Conservation (phyloP, 1,140 invertebrate species). For the Aphelinus atriplicis region DNA sequence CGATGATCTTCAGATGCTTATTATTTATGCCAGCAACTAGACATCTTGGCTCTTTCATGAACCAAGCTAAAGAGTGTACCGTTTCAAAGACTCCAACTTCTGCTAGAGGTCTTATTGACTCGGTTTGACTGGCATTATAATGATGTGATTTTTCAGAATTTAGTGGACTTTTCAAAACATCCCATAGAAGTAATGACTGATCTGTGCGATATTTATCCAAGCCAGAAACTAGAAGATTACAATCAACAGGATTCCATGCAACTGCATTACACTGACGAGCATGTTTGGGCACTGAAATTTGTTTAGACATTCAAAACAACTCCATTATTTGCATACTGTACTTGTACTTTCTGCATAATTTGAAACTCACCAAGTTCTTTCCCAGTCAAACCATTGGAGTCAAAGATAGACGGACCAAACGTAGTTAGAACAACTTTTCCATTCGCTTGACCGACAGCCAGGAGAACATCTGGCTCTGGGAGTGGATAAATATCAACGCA, state of each 20-base stretch:
- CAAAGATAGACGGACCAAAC: constrained; percentile 77
- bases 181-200: constrained; percentile 83
- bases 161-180: constrained; percentile 71
- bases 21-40: constrained; percentile 88
- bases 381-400: constrained; percentile 74
- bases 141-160: constrained; percentile 58
- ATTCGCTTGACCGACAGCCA: constrained; percentile 87
- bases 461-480: constrained; percentile 76
- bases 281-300: constrained; percentile 77
- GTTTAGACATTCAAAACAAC: too few species aligned
- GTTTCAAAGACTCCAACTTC: constrained; percentile 84
- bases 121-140: constrained; percentile 52
- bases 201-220: constrained; percentile 89
- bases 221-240: constrained; percentile 83
- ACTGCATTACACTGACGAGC: constrained; percentile 87
- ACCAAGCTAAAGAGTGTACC: constrained; percentile 87
- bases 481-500: constrained; percentile 83
- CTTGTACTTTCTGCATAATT: constrained; percentile 25
- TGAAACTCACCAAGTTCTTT: constrained; percentile 78
- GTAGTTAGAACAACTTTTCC: constrained; percentile 85
- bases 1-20: constrained; percentile 90
- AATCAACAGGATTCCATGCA: constrained; percentile 88
- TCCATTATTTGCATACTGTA: not conserved
- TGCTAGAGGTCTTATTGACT: constrained; percentile 67
- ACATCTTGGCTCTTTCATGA: constrained; percentile 76